Evolutionary conservation across 2,797 vertebrate species (phyloP).

Genomic region (Xyrichtys novacula): DNA sequence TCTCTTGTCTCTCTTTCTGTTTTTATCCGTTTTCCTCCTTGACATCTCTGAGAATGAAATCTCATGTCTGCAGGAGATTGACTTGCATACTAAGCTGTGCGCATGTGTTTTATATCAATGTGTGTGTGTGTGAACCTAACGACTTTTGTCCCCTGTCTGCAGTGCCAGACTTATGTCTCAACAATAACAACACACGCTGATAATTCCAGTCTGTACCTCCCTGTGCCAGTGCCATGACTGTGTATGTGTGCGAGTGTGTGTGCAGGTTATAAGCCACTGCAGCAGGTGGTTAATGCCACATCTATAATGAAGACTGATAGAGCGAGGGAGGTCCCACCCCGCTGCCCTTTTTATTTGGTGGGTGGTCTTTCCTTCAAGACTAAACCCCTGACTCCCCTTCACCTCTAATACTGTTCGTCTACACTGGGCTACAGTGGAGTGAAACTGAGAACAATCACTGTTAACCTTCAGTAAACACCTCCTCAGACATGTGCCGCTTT

Average conservation of each 20-base stretch:
- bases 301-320: slow-evolving; percentile 44
- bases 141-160: slow-evolving; percentile 20
- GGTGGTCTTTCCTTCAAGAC: slow-evolving; percentile 62
- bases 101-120: background rate
- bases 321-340: slow-evolving; percentile 33
- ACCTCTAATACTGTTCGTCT: slow-evolving; percentile 25
- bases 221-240: slow-evolving; percentile 46
- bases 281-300: slow-evolving; percentile 50
- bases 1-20: slow-evolving; percentile 8
- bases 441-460: slow-evolving; percentile 2
- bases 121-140: slow-evolving; percentile 1
- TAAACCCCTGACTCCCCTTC: slow-evolving; percentile 21
- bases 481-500: background rate
- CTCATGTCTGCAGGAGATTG: slow-evolving; percentile 24
- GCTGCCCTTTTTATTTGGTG: slow-evolving; percentile 40
- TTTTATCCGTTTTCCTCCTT: background rate
- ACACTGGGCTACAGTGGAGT: background rate
- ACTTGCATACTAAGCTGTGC: background rate
- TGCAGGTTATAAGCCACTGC: slow-evolving; percentile 22
- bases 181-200: slow-evolving; percentile 14
- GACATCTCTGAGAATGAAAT: slow-evolving; percentile 17
- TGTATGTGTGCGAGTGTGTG: slow-evolving; percentile 23
- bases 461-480: background rate
- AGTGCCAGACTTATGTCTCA: slow-evolving; percentile 17
- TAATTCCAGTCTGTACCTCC: slow-evolving; percentile 54